Evolutionary conservation across 2,113 vertebrate genomes (phyloP), one percentile per base, ranked within the genome.

Genomic region (Romanogobio albipinnatus): DNA sequence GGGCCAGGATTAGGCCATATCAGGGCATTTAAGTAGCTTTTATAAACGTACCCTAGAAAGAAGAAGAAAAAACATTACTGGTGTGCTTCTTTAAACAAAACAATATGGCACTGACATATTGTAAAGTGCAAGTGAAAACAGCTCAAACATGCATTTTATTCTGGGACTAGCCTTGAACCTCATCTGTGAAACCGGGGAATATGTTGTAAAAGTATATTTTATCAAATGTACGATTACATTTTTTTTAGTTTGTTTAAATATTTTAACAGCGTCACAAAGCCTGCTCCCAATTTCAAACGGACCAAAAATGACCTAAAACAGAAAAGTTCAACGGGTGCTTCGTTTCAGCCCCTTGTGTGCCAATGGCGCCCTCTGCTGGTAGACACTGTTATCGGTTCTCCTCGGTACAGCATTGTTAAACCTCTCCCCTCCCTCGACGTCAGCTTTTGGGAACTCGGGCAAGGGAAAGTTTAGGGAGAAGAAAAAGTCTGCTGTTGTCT

Each of bases 381-480:
- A 26, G 53, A 82, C 66, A 51, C 45, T 49, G 62, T 6, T 11
- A 5, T n/a, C 14, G 66, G 39, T 4, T 24, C 22, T 9, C 73
- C 39, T 56, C 59, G 5, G 61, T 15, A 59, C 58, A 91, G 83
- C 39, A 56, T 71, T 36, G 56, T 82, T 53, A 82, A 84, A 85
- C 93, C 53, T 64, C 24, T 56, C 5, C 19, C 36, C 53, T 22
- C 82, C 29, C 6, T 56, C 83, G 36, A 29, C 6, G 84, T 88
- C 86, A 33, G 53, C 68, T 68, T 71, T 59, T 87, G 83, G 89
- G 87, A 91, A 90, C 86, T 83, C 73, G 70, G 83, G 86, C 78
- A 88, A 85, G 75, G 71, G 86, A 88, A 90, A 91, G n/a, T 88
- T 89, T 88, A 66, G 49, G 26, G 66, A 51, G 70, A 81, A 56